Conservation (phyloP, 1,140 invertebrate genomes). For the Littorina saxatilis region DNA sequence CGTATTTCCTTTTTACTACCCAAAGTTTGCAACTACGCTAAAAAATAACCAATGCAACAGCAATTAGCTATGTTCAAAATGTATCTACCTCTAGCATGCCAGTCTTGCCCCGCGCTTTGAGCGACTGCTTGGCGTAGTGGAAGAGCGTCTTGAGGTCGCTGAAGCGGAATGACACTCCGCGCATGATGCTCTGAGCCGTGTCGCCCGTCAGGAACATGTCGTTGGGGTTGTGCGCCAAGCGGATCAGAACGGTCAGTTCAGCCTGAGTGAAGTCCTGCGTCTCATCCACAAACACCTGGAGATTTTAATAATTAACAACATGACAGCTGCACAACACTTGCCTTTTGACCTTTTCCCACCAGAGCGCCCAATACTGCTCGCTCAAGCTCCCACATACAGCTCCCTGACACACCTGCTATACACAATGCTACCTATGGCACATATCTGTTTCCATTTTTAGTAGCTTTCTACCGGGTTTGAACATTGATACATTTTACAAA, state of each 20-base stretch:
- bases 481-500: not conserved
- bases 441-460: no score
- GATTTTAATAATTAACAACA: not conserved
- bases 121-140: slow-evolving; percentile 63
- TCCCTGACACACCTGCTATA: no score
- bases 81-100: slow-evolving; percentile 51
- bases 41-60: no score
- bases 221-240: slow-evolving; percentile 68
- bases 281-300: slow-evolving; percentile 69
- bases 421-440: no score
- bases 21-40: no score
- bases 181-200: slow-evolving; percentile 73
- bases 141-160: slow-evolving; percentile 69
- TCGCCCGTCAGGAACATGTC: slow-evolving; percentile 73
- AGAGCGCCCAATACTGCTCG: no score
- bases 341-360: no score
- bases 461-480: no score
- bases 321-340: no score
- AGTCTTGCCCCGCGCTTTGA: slow-evolving; percentile 56
- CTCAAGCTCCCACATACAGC: no score
- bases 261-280: slow-evolving; percentile 73
- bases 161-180: slow-evolving; percentile 71
- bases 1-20: no score
- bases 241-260: slow-evolving; percentile 68
- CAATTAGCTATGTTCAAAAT: no score